A percentile compares a stretch with the other conserved stretches of the same genome.
Conservation (phyloP, 2,888 invertebrate species). For the Drosophila ezoana region DNA sequence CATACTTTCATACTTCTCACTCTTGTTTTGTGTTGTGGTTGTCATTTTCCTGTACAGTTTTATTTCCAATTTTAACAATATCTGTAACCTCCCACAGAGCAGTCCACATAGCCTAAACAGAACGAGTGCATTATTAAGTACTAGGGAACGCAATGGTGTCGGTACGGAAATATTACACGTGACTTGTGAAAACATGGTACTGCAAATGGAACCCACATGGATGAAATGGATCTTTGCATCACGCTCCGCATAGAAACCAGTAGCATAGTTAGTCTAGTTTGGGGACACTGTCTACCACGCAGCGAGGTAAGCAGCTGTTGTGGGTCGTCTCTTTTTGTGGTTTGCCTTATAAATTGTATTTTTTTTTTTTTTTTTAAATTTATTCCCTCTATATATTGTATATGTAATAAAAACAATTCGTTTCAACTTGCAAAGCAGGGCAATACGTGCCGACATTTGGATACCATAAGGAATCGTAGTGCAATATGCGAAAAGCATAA, state of each 20-base stretch:
- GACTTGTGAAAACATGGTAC: constrained; percentile 84
- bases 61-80: too few species aligned
- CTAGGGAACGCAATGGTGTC: constrained; percentile 70
- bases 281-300: constrained; percentile 38
- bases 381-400: too few species aligned
- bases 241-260: constrained; percentile 74
- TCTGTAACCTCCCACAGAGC: constrained; percentile 63
- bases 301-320: constrained; percentile 62
- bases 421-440: too few species aligned
- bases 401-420: too few species aligned
- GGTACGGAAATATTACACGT: constrained; percentile 86
- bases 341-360: constrained; percentile 6
- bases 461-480: too few species aligned
- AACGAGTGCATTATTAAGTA: constrained; percentile 84
- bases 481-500: too few species aligned
- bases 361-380: too few species aligned
- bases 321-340: constrained; percentile 17
- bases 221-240: constrained; percentile 87
- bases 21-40: too few species aligned
- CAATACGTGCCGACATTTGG: too few species aligned
- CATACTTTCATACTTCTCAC: too few species aligned
- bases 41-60: too few species aligned
- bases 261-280: constrained; percentile 78
- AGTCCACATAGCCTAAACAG: constrained; percentile 81
- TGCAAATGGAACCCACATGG: constrained; percentile 88